Conservation (phyloP, 2,797 vertebrate species). For the Somateria mollissima region DNA sequence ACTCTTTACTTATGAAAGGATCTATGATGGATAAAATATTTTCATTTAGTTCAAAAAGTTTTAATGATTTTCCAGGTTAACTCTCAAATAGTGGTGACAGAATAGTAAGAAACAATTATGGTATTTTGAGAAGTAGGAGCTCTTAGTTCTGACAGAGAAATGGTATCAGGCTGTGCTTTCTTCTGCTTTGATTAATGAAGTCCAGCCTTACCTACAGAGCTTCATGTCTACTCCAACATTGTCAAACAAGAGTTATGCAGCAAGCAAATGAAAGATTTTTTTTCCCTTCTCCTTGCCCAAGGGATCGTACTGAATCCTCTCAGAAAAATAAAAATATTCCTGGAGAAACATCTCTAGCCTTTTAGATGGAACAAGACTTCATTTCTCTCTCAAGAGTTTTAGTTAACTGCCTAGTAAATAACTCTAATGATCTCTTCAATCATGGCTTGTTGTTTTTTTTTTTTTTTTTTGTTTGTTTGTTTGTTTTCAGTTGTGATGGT, state of each 20-base stretch:
- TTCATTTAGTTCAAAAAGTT: neutral
- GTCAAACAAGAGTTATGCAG: neutral
- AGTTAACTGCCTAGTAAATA: neutral
- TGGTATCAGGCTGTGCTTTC: neutral
- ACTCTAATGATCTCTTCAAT: neutral
- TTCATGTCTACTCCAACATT: neutral
- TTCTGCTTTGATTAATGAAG: neutral
- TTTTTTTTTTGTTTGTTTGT: neutral
- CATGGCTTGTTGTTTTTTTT: neutral
- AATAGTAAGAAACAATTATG: neutral
- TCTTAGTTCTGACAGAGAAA: neutral
- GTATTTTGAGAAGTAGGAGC: neutral
- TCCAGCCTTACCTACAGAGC: neutral
- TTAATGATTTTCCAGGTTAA: neutral
- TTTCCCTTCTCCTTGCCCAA: neutral
- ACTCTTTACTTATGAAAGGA: neutral
- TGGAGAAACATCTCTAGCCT: neutral
- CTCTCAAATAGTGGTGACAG: neutral
- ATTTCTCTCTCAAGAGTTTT: neutral
- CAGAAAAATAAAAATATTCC: neutral
- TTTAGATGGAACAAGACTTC: neutral
- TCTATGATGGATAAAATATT: neutral
- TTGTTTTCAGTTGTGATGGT: neutral
- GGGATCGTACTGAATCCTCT: fast-evolving
- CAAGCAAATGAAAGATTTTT: neutral